Base-by-base conservation (phyloP, 2,113 vertebrate genomes). In the Shinisaurus crocodilurus region DNA sequence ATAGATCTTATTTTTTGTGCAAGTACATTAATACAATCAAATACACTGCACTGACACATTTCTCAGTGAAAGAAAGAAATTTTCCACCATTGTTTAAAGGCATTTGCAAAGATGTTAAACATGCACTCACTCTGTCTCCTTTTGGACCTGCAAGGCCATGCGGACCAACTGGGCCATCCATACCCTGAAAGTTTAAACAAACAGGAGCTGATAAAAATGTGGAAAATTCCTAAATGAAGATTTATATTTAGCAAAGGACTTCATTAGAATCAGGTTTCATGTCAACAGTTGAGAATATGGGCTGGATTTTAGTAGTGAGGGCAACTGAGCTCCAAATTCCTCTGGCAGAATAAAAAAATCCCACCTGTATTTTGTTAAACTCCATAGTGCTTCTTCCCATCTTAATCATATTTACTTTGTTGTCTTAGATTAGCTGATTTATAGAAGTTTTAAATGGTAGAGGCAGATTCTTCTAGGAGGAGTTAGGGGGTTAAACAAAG, bases 71-170 rank as follows among this genome's bases (percentile, higher is more conserved):
- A 80, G 16, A 37, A 67, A n/a, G 18, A 34, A 6, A 5, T 65
- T 65, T 37, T 88, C 29, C 32, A 76, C 23, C 5, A 60, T 76
- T 27, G 27, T 89, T 76, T 75, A 27, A 76, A 84, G 37, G 10
- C 34, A 75, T 63, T 29, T 45, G 34, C 40, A 60, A 69, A 77
- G 13, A 69, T 37, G 57, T 86, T n/a, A 72, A 87, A 3, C 1
- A 15, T 0, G 43, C 0, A 98, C 99, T 98, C 97, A 99, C 99
- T 95, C 97, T 97, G 96, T 99, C 99, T 94, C 99, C 99, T 97
- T 99, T 99, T 13, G 99, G 99, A 94, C 99, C 99, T 92, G 99
- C 99, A 79, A 98, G 99, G 91, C 99, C 99, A 48, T 98, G 96
- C 84, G 98, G 98, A 95, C 99, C 99, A 34, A 95, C 6, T 82